phyloP scores from a whole-genome alignment of 92 coral and sea anemone species.

The Nematostella vectensis region DNA sequence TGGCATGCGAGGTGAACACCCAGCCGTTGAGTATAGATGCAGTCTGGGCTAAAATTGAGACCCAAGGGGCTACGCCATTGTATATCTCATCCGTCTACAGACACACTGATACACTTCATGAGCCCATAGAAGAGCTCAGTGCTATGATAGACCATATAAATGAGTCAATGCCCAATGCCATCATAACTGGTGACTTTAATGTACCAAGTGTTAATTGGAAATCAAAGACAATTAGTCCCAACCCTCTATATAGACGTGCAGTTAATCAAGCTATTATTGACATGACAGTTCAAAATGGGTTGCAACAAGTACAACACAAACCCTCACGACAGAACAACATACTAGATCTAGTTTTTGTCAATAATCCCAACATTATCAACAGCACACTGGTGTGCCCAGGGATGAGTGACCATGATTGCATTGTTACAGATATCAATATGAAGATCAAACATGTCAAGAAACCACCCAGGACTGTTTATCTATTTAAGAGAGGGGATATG shows the following conservation, averaged over 20 bases:
- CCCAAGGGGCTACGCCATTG: slow-evolving; percentile 19
- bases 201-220: slow-evolving; percentile 25
- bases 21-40: slow-evolving; percentile 9
- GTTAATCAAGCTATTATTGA: slow-evolving; percentile 27
- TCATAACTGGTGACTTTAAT: slow-evolving; percentile 28
- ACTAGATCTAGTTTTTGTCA: slow-evolving; percentile 18
- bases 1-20: slow-evolving; percentile 9
- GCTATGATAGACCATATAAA: slow-evolving; percentile 6
- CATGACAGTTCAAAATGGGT: slow-evolving; percentile 8
- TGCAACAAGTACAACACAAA: slow-evolving; percentile 8
- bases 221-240: slow-evolving; percentile 5
- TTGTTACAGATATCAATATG: neutral
- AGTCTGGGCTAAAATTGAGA: slow-evolving; percentile 24
- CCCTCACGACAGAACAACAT: slow-evolving; percentile 20
- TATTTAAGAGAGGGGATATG: neutral
- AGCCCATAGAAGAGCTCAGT: slow-evolving; percentile 6
- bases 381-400: neutral
- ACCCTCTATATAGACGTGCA: slow-evolving; percentile 28
- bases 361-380: neutral
- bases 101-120: slow-evolving; percentile 14
- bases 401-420: slow-evolving; percentile 1
- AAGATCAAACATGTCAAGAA: neutral
- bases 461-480: neutral
- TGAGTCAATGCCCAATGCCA: slow-evolving; percentile 15
- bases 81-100: slow-evolving; percentile 21